These are phyloP conservation scores for Tetraneura akinire DNA, from an alignment of 1,140 invertebrate genomes.

Conservation along the genomic window DNA sequence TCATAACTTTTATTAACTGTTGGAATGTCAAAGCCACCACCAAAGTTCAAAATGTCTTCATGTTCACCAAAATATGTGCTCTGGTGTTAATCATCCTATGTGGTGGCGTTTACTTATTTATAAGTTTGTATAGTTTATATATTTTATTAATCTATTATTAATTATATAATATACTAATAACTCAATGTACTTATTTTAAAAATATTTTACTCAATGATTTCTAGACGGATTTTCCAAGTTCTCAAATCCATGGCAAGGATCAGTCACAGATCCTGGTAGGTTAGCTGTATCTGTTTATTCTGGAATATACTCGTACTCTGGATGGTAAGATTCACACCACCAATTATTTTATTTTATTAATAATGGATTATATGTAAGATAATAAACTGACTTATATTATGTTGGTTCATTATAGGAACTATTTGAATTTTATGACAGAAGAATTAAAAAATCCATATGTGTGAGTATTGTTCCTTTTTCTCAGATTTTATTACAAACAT, in stretches of 20 bases:
- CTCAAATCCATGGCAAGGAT: slow-evolving; percentile 74
- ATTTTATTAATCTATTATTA: slow-evolving; percentile 59
- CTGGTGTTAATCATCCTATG: slow-evolving; percentile 78
- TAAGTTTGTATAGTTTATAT: slow-evolving; percentile 64
- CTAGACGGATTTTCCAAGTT: slow-evolving; percentile 65
- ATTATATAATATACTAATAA: slow-evolving; percentile 60
- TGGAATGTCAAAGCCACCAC: slow-evolving; percentile 85
- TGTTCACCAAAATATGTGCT: slow-evolving; percentile 85
- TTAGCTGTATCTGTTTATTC: slow-evolving; percentile 91
- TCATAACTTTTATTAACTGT: slow-evolving; percentile 85
- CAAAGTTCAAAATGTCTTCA: slow-evolving; percentile 85
- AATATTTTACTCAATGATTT: not conserved
- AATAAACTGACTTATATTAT: too few species aligned
- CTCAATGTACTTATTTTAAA: slow-evolving; percentile 59
- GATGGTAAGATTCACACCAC: slow-evolving; percentile 68
- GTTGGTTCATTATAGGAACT: slow-evolving; percentile 63
- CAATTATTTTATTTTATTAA: too few species aligned
- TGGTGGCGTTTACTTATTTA: slow-evolving; percentile 75
- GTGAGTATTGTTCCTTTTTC: slow-evolving; percentile 60
- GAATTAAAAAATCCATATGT: slow-evolving; percentile 90
- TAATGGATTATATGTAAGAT: too few species aligned
- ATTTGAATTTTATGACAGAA: slow-evolving; percentile 96
- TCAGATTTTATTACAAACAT: too few species aligned
- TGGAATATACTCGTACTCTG: slow-evolving; percentile 95
- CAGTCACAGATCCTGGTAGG: slow-evolving; percentile 76